Evolutionary conservation across 2,113 vertebrate genomes (phyloP).

Genomic region (Leptocoma aspasia): DNA sequence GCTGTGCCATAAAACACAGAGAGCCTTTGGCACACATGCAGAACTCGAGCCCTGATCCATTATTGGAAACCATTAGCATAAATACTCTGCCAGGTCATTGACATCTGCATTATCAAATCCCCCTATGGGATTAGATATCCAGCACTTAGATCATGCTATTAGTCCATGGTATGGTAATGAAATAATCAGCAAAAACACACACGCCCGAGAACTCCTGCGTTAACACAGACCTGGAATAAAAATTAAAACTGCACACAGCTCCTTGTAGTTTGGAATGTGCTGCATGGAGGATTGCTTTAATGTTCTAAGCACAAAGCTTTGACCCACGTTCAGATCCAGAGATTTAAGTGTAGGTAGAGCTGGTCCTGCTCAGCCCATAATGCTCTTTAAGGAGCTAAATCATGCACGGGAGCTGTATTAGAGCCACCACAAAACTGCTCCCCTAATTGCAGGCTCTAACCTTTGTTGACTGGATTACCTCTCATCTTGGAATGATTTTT

Average conservation of each 20-base stretch:
- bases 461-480: background rate
- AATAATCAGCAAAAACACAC: background rate
- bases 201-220: background rate
- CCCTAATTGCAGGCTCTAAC: background rate
- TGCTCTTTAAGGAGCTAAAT: background rate
- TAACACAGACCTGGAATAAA: background rate
- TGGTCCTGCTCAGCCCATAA: background rate
- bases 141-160: background rate
- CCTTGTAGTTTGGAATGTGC: background rate
- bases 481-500: background rate
- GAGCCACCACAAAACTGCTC: background rate
- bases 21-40: background rate
- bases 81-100: background rate
- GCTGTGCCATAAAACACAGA: background rate
- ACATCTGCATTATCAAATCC: background rate
- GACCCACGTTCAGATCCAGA: background rate
- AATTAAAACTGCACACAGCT: background rate
- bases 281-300: background rate
- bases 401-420: background rate
- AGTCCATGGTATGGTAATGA: background rate
- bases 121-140: background rate
- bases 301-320: background rate
- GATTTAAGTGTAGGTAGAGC: background rate
- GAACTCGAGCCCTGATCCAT: background rate
- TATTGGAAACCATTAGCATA: slow-evolving; percentile 15